phyloP scores from a whole-genome alignment of 2,113 vertebrate genomes.

The Hystrix cristata region DNA sequence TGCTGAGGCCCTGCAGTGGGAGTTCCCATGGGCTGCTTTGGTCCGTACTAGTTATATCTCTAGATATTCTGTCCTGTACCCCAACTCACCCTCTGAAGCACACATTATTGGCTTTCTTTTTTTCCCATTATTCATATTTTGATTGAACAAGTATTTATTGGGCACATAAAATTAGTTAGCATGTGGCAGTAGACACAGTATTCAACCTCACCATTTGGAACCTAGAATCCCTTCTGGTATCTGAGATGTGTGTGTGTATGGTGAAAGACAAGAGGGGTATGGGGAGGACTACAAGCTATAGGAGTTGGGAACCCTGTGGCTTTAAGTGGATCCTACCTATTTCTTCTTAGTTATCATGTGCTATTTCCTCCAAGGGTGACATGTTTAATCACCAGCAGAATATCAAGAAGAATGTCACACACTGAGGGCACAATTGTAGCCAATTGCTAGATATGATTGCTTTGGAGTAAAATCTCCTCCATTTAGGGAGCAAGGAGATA shows the following conservation, averaged over 20 bases:
- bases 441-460: background rate
- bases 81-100: background rate
- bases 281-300: background rate
- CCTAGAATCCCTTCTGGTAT: background rate
- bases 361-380: background rate
- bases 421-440: background rate
- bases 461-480: conserved; percentile 16
- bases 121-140: background rate
- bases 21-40: background rate
- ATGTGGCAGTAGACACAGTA: background rate
- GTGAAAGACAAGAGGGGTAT: background rate
- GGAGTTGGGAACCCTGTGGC: background rate
- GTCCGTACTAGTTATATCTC: background rate
- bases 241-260: background rate
- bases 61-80: background rate
- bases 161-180: background rate
- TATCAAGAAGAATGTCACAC: background rate
- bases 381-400: background rate
- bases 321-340: background rate
- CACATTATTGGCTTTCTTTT: background rate
- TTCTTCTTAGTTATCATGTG: background rate
- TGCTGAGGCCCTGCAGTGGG: background rate
- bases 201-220: background rate
- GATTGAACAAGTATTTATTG: conserved; percentile 9
- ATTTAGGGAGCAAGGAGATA: background rate